These are phyloP conservation scores for Adineta ricciae DNA, from an alignment of 2,888 invertebrate species.

Conservation along the genomic window DNA sequence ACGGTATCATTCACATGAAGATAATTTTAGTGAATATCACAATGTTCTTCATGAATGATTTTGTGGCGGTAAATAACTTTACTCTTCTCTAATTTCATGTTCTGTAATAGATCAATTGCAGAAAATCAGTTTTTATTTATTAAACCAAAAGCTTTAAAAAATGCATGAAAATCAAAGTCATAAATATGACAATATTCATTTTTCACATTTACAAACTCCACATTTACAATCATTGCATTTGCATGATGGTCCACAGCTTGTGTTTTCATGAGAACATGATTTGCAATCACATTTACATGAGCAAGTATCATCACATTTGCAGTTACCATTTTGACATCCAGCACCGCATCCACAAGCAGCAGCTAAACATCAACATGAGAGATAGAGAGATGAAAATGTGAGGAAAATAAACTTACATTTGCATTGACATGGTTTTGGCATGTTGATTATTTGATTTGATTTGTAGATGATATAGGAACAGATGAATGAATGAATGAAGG, in stretches of 20 bases:
- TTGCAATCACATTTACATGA: neutral
- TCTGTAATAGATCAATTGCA: too few relatives aligned
- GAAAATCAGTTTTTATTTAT: neutral
- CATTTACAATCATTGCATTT: neutral
- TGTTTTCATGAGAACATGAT: neutral
- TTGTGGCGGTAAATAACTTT: too few relatives aligned
- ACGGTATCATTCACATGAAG: too few relatives aligned
- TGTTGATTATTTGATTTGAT: neutral
- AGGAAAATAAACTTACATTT: neutral
- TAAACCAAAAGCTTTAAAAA: neutral
- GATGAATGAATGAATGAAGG: too few relatives aligned
- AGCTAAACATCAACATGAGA: neutral
- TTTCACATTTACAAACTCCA: neutral
- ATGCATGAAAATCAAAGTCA: too few relatives aligned
- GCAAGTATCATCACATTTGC: neutral
- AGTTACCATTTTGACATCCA: neutral
- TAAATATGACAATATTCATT: neutral
- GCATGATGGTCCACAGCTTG: neutral
- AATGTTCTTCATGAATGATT: too few relatives aligned
- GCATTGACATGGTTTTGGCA: neutral
- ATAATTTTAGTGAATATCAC: too few relatives aligned
- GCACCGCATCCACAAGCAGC: neutral
- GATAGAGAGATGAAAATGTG: neutral
- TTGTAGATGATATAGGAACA: too few relatives aligned
- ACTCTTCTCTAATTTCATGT: too few relatives aligned